Evolutionary conservation across 2,113 vertebrate genomes (phyloP), one percentile per base, ranked within the genome.

Genomic region (Centropus bengalensis): DNA sequence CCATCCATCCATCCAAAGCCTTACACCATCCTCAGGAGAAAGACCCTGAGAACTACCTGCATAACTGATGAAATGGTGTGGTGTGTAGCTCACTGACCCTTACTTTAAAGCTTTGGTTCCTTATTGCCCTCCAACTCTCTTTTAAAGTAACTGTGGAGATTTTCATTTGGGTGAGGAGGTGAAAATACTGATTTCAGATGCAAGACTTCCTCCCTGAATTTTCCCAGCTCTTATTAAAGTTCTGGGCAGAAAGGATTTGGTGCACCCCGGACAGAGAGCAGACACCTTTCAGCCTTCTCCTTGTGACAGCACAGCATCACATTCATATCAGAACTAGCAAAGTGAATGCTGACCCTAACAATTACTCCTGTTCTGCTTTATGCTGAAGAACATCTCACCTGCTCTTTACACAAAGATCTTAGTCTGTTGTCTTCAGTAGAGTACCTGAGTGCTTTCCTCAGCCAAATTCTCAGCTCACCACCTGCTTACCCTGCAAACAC

Each of bases 401-500:
- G 42, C n/a, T 85, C 84, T 60, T 44, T 38, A 24, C 17, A 36
- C 17, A 54, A 7, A 84, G 47, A 71, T 78, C 55, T 89, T 74
- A 33, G 24, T 64, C 64, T 66, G 26, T n/a, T 89, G 32, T 80
- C 42, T 82, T 87, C n/a, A 14, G 0, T 14, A 52, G 26, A 59
- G 30, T 62, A 62, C 22, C 69, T 68, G 44, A 84, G 27, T 73
- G 32, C 60, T 82, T 86, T 83, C 79, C 76, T 88, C 75, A 82
- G 75, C 32, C 71, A 83, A 77, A 87, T 89, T 88, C 68, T 67
- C 52, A 83, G 62, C 42, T 85, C 33, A 28, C 40, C 89, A 94
- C 62, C 70, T 89, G 64, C 76, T 86, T 86, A 88, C 33, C 23
- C 19, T 76, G 68, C 32, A 85, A 89, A 79, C 40, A 89, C 49